phyloP scores from a whole-genome alignment of 2,113 vertebrate species.

The Cariama cristata region DNA sequence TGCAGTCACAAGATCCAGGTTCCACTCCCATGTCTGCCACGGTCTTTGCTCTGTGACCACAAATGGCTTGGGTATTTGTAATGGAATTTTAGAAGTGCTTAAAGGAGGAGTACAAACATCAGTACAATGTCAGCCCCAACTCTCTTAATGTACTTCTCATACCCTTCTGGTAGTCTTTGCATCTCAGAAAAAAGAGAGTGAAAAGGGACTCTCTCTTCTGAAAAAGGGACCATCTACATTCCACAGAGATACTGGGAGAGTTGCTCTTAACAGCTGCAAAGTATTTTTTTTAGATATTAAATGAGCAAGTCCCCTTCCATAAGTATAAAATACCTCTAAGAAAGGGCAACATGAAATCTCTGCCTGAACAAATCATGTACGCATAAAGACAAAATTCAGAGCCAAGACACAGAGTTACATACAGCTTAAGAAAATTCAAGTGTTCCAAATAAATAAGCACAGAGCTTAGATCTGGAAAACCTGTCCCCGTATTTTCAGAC shows the following conservation, averaged over 20 bases:
- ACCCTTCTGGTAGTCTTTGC: neutral
- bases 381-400: neutral
- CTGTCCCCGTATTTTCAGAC: neutral
- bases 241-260: neutral
- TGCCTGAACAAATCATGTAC: neutral
- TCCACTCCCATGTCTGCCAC: neutral
- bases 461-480: neutral
- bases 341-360: neutral
- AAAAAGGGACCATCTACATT: neutral
- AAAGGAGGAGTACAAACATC: neutral
- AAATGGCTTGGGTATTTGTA: neutral
- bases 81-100: neutral
- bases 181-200: neutral
- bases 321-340: neutral
- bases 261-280: neutral
- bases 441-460: neutral
- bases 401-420: neutral
- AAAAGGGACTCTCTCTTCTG: neutral
- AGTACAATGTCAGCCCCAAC: neutral
- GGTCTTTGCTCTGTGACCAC: neutral
- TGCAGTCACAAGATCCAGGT: neutral
- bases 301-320: rapidly evolving
- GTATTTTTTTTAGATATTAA: neutral
- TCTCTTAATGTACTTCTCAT: neutral
- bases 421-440: neutral